phyloP scores from a whole-genome alignment of 2,797 vertebrate genomes.

The Notoglanidium macrostoma region DNA sequence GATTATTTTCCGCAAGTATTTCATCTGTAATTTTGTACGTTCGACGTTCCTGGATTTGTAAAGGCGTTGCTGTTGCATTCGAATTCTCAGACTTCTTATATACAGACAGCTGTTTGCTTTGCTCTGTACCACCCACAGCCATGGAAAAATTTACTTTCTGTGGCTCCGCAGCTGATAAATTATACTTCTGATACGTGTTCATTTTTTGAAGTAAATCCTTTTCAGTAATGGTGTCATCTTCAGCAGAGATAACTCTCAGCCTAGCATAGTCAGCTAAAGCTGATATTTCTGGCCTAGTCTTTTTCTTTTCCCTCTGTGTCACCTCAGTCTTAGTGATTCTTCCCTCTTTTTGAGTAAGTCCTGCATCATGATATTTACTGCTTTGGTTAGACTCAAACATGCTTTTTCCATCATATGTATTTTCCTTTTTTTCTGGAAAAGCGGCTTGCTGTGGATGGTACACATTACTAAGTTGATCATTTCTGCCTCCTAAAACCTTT shows the following conservation, averaged over 20 bases:
- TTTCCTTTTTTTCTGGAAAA: slow-evolving; percentile 32
- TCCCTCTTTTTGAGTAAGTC: slow-evolving; percentile 2
- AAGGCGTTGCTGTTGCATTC: slow-evolving; percentile 23
- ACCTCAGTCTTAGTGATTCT: slow-evolving; percentile 52
- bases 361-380: slow-evolving; percentile 36
- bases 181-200: slow-evolving; percentile 40
- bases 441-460: slow-evolving; percentile 26
- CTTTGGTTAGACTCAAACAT: slow-evolving; percentile 18
- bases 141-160: slow-evolving; percentile 14
- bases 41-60: slow-evolving; percentile 22
- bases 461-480: slow-evolving; percentile 19
- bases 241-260: slow-evolving; percentile 77
- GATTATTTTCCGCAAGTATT: slow-evolving; percentile 18
- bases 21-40: slow-evolving; percentile 32
- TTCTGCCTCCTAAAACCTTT: slow-evolving; percentile 19
- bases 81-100: slow-evolving; percentile 23
- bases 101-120: slow-evolving; percentile 30
- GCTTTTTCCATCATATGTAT: neutral
- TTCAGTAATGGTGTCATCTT: slow-evolving; percentile 59
- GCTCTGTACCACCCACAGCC: slow-evolving; percentile 24
- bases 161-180: slow-evolving; percentile 27
- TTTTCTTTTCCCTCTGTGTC: slow-evolving; percentile 61
- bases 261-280: slow-evolving; percentile 79
- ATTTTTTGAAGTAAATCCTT: slow-evolving; percentile 45
- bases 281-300: slow-evolving; percentile 73